Evolutionary conservation across 2,888 invertebrate species (phyloP).

Genomic region (Lamellibrachia columna): DNA sequence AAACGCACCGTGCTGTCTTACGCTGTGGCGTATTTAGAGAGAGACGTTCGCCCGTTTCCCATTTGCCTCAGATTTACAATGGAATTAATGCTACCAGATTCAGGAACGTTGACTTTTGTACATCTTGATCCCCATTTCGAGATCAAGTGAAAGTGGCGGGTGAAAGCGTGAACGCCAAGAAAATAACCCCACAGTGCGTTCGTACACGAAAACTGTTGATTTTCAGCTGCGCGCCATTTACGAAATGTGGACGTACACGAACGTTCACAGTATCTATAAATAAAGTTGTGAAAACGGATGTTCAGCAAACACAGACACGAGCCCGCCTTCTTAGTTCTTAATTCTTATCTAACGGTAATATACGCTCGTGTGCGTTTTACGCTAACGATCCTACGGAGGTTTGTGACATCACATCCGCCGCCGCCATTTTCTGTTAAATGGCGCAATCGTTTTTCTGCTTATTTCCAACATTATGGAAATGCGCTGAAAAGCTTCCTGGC

Average conservation of each 20-base stretch:
- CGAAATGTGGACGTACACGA: not conserved
- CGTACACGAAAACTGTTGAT: not conserved
- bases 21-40: not conserved
- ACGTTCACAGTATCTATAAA: not conserved
- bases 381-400: not conserved
- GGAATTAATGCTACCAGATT: not conserved
- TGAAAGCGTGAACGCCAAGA: not conserved
- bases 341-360: conserved; percentile 8
- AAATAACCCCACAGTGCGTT: not conserved
- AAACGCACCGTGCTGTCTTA: no score
- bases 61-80: not conserved
- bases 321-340: not conserved
- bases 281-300: not conserved
- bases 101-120: not conserved
- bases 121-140: not conserved
- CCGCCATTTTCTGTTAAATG: not conserved
- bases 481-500: not conserved
- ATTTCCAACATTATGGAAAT: not conserved
- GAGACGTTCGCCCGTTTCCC: not conserved
- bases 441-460: not conserved
- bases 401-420: not conserved
- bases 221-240: not conserved
- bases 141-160: not conserved
- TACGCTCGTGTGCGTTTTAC: not conserved
- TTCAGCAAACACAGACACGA: not conserved